Conservation (phyloP, 2,888 invertebrate species). For the Folsomia manolachei region DNA sequence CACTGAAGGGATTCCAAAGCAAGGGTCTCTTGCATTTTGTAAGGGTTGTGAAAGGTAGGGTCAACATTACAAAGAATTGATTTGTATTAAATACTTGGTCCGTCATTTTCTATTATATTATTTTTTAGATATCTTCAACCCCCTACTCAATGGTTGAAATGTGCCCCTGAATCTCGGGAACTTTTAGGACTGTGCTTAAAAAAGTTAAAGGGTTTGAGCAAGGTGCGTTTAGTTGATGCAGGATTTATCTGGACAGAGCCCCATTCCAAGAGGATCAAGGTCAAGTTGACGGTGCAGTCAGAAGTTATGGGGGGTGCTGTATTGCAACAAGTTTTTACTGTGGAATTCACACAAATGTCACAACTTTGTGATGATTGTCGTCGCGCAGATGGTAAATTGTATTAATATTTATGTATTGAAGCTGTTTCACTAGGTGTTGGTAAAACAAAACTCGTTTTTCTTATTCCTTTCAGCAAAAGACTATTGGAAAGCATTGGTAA, state of each 20-base stretch:
- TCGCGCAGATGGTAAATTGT: slow-evolving; percentile 93
- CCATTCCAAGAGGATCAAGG: slow-evolving; percentile 94
- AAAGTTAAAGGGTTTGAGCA: slow-evolving; percentile 81
- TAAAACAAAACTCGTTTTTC: slow-evolving; percentile 52
- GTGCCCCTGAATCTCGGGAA: slow-evolving; percentile 85
- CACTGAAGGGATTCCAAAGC: slow-evolving; percentile 93
- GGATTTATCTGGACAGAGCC: slow-evolving; percentile 99
- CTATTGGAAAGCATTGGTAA: slow-evolving; percentile 84
- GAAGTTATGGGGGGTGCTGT: slow-evolving; percentile 88
- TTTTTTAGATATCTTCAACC: slow-evolving; percentile 78
- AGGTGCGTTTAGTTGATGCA: slow-evolving; percentile 90
- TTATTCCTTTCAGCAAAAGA: slow-evolving; percentile 56
- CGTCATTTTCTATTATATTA: slow-evolving; percentile 2
- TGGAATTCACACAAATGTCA: slow-evolving; percentile 84
- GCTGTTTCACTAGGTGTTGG: slow-evolving; percentile 78
- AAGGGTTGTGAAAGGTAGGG: slow-evolving; percentile 82
- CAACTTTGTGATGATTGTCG: slow-evolving; percentile 99
- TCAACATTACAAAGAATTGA: not conserved
- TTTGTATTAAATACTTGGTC: not conserved
- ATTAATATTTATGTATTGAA: too few species aligned
- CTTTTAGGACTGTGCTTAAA: slow-evolving; percentile 86
- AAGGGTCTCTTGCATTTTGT: slow-evolving; percentile 84
- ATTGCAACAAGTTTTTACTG: slow-evolving; percentile 90
- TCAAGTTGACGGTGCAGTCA: slow-evolving; percentile 89
- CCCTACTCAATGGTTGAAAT: slow-evolving; percentile 81